Evolutionary conservation across 2,113 vertebrate genomes (phyloP).

Genomic region (Zeus faber): DNA sequence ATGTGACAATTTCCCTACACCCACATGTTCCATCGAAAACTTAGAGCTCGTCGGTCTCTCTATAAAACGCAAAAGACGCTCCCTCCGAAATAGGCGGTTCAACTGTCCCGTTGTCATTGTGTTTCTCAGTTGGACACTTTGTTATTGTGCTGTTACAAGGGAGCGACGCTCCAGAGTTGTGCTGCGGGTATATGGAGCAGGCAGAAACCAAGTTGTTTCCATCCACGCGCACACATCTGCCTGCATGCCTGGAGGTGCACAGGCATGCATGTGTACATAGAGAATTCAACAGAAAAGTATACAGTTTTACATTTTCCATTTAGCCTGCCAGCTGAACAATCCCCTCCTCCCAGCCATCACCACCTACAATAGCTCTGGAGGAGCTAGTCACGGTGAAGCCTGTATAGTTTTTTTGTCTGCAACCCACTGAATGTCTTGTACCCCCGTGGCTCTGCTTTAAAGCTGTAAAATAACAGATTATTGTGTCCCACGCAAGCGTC

Average conservation of each 20-base stretch:
- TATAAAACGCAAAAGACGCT: conserved; percentile 36
- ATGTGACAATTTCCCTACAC: conserved; percentile 55
- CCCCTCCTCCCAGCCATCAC: too few relatives aligned
- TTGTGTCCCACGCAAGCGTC: conserved; percentile 41
- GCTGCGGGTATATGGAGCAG: conserved; percentile 9
- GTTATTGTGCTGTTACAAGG: conserved; percentile 37
- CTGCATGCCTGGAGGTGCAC: conserved; percentile 28
- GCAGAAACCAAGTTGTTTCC: not conserved
- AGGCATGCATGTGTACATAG: conserved; percentile 44
- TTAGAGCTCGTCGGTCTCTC: conserved; percentile 44
- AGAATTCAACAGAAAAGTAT: conserved; percentile 7
- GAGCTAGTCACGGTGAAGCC: conserved; percentile 38
- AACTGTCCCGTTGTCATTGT: conserved; percentile 33
- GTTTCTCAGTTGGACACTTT: conserved; percentile 38
- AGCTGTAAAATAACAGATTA: conserved; percentile 64
- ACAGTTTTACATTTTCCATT: conserved; percentile 4
- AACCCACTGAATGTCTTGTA: conserved; percentile 43
- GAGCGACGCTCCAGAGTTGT: conserved; percentile 37
- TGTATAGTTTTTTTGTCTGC: conserved; percentile 50
- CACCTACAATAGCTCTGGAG: conserved; percentile 38
- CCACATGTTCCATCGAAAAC: conserved; percentile 57
- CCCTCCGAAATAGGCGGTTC: conserved; percentile 49
- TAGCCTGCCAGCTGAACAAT: not conserved
- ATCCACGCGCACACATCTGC: conserved; percentile 25
- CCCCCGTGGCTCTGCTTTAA: conserved; percentile 53